A percentile compares a stretch with the other conserved stretches of the same genome.
These are phyloP conservation scores for Montipora efflorescens DNA, from an alignment of 64 coral and sea anemone genomes.

Conservation along the genomic window DNA sequence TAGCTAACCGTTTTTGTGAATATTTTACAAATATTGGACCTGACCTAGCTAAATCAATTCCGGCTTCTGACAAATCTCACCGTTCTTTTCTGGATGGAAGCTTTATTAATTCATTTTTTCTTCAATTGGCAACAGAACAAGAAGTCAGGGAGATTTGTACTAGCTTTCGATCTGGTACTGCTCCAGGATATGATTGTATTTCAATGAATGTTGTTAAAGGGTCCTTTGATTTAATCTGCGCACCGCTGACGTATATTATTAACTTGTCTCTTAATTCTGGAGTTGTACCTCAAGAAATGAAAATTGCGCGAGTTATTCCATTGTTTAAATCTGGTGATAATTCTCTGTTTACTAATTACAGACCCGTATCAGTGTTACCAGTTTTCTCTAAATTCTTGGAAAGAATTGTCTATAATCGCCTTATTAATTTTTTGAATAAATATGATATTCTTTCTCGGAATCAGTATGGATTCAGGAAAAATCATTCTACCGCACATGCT, in stretches of 20 bases:
- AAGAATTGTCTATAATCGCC: background rate
- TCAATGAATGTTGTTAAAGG: no score
- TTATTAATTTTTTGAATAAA: background rate
- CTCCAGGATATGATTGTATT: no score
- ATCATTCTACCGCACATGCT: background rate
- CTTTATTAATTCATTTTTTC: no score
- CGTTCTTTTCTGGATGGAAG: background rate
- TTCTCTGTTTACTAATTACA: background rate
- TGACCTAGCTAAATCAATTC: background rate
- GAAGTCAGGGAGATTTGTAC: no score
- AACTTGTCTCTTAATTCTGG: no score
- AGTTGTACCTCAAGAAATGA: no score
- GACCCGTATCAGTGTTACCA: background rate
- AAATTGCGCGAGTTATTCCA: background rate
- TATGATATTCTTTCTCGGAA: background rate
- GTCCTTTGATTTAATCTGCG: no score
- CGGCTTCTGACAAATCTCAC: background rate
- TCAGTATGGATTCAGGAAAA: background rate
- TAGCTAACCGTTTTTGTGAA: background rate
- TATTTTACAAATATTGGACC: background rate
- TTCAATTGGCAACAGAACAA: no score
- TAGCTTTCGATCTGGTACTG: no score
- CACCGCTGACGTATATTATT: no score
- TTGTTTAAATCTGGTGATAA: background rate
- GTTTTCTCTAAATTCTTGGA: background rate